These are phyloP conservation scores for Campoplex nolae DNA, from an alignment of 2,888 invertebrate genomes.

Conservation along the genomic window DNA sequence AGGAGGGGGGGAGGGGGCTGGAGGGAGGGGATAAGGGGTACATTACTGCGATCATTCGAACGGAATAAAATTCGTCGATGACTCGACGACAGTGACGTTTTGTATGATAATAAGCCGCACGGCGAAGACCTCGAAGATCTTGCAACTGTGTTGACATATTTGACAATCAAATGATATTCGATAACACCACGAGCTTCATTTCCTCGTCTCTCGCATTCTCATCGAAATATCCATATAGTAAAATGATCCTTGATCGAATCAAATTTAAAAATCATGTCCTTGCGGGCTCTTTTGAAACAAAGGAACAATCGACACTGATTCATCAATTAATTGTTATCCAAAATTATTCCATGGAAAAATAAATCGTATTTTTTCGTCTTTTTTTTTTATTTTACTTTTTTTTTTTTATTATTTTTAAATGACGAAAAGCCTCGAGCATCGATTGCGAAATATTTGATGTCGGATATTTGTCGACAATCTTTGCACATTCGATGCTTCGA, in stretches of 20 bases:
- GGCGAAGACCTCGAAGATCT: slow-evolving; percentile 49
- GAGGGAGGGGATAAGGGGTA: background rate
- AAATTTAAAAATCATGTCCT: slow-evolving; percentile 1
- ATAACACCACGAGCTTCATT: slow-evolving; percentile 30
- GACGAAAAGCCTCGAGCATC: slow-evolving; percentile 18
- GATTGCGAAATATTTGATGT: slow-evolving; percentile 42
- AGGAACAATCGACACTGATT: slow-evolving; percentile 1
- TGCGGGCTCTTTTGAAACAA: background rate
- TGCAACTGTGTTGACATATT: slow-evolving; percentile 48
- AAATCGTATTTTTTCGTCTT: background rate
- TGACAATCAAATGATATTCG: slow-evolving; percentile 46
- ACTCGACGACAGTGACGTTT: slow-evolving; percentile 47
- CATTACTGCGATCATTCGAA: slow-evolving; percentile 28
- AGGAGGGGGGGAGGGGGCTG: background rate
- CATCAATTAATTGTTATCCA: background rate
- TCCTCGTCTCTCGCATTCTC: background rate
- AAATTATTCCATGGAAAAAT: background rate
- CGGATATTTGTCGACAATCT: slow-evolving; percentile 17
- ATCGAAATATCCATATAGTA: slow-evolving; percentile 40
- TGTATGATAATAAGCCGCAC: slow-evolving; percentile 22
- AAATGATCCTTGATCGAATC: slow-evolving; percentile 45
- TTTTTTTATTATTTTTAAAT: background rate
- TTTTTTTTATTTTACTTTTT: background rate
- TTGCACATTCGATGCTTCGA: slow-evolving; percentile 9
- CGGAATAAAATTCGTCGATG: slow-evolving; percentile 48